A percentile compares a stretch with the other conserved stretches of the same genome.
phyloP scores from a whole-genome alignment of 2,113 vertebrate species.

The Varanus salvator region DNA sequence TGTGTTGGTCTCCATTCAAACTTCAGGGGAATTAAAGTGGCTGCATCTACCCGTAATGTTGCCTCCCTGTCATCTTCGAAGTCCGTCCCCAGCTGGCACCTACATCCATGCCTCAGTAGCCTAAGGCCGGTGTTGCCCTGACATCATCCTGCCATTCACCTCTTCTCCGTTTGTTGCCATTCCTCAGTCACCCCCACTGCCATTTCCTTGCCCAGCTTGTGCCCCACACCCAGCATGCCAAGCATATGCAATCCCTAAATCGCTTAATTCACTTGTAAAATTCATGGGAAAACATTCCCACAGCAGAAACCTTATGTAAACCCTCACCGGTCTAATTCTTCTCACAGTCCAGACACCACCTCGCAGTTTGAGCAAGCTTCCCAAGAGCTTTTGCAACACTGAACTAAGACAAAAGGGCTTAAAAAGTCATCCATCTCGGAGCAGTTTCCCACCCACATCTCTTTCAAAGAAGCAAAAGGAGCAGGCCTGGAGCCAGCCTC shows the following conservation, averaged over 20 bases:
- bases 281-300: conserved; percentile 33
- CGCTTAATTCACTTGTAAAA: conserved; percentile 54
- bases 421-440: conserved; percentile 21
- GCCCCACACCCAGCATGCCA: conserved; percentile 16
- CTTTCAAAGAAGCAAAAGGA: conserved; percentile 36
- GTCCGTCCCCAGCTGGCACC: not conserved
- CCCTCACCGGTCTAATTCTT: not conserved
- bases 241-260: not conserved
- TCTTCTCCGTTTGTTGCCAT: not conserved
- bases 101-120: not conserved
- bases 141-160: no score
- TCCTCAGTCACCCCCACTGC: no score
- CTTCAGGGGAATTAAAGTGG: not conserved
- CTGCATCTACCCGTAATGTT: not conserved
- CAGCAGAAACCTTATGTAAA: conserved; percentile 20
- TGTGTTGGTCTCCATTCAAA: no score
- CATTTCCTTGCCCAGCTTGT: conserved; percentile 16
- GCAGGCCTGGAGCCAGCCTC: no score
- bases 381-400: not conserved
- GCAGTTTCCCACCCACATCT: conserved; percentile 38
- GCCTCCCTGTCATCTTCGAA: not conserved
- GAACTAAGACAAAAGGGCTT: conserved; percentile 40
- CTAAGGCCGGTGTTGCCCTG: not conserved
- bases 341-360: conserved; percentile 17
- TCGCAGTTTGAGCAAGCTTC: conserved; percentile 51